Evolutionary conservation across 2,797 vertebrate species (phyloP), one percentile per base, ranked within the genome.

Genomic region (Coccyzus lansbergi): DNA sequence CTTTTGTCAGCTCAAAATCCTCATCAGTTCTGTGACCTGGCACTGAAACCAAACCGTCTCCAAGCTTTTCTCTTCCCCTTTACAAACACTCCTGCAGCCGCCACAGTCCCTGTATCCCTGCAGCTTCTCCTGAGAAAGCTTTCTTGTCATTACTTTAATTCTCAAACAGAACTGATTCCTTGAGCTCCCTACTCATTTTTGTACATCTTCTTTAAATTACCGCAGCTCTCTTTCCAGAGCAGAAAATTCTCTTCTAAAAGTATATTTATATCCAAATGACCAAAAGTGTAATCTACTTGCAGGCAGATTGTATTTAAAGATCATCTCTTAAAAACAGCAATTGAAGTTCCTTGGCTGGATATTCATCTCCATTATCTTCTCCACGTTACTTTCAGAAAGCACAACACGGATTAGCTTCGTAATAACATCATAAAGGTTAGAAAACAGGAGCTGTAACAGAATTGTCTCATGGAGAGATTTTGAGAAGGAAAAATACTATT

Each of bases 281-380:
- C 72, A 65, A 48, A 86, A 95, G 51, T 16, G 2, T 76, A 65
- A 87, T 91, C 58, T 77, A n/a, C 76, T 92, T 81, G 42, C 46
- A 65, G 51, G 44, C 34, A 88, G 60, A 89, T 90, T 69, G 51
- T 62, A 78, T 69, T 85, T 85, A 83, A 92, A 93, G 58, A 77
- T 78, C 46, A 81, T 25, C n/a, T 48, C 76, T 62, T 83, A 56
- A 75, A 80, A 86, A 87, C 34, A 65, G 65, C 52, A 77, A 65
- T 91, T 89, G 52, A 33, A 83, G 60, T 46, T 59, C 81, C 76
- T 79, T 69, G 51, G 52, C 28, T 49, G 49, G 21, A 20, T 83
- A 65, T 88, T 82, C 72, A 69, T 72, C 83, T 92, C 64, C 40
- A 25, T 85, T 67, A 70, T 53, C 28, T 26, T 18, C 46, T 68